Conservation (phyloP, 92 coral and sea anemone species). For the Epizoanthus scotinus region DNA sequence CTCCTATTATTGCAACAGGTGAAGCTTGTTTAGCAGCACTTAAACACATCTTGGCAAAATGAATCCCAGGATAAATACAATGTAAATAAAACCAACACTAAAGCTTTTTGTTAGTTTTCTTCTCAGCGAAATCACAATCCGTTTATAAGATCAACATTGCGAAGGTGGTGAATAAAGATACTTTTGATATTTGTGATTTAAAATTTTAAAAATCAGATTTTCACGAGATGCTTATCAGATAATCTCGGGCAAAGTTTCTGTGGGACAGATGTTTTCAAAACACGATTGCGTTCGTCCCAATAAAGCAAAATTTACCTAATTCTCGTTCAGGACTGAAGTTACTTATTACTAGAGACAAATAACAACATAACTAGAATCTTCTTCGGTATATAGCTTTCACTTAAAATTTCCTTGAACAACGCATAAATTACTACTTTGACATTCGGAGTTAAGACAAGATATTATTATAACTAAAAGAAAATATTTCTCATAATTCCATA, state of each 20-base stretch:
- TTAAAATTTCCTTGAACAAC: neutral
- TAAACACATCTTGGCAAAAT: neutral
- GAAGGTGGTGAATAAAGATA: neutral
- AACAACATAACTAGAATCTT: neutral
- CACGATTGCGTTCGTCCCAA: neutral
- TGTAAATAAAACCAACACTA: neutral
- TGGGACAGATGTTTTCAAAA: conserved; percentile 4
- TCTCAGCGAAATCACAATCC: neutral
- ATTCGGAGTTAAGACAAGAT: neutral
- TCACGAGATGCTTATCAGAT: neutral
- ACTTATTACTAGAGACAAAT: neutral
- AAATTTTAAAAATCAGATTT: neutral
- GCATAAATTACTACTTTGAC: neutral
- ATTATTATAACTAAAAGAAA: neutral
- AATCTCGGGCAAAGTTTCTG: neutral
- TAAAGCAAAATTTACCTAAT: neutral
- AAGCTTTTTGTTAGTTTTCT: neutral
- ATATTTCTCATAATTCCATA: neutral
- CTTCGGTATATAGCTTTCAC: neutral
- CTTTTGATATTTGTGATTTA: neutral
- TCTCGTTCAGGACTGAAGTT: neutral
- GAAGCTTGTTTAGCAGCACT: neutral
- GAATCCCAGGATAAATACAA: neutral
- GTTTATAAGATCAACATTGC: neutral
- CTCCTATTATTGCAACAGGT: neutral